phyloP scores from a whole-genome alignment of 1,140 invertebrate genomes.

The Pemphigus obesinymphae region DNA sequence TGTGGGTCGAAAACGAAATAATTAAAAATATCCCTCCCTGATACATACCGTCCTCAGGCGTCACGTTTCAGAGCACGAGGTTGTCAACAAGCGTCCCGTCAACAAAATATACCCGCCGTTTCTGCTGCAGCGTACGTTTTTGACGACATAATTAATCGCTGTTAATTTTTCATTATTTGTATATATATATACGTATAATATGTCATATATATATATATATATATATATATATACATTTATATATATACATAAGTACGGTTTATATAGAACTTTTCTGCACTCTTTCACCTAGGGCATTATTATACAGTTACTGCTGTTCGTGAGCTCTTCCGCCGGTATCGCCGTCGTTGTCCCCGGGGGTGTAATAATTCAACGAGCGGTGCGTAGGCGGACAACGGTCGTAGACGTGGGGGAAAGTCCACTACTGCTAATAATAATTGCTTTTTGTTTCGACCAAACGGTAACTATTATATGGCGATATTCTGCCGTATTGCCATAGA shows the following conservation, averaged over 20 bases:
- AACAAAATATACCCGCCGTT: background rate
- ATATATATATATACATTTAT: no score
- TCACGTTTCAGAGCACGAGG: background rate
- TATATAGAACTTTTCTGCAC: background rate
- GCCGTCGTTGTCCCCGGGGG: background rate
- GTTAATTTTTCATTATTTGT: background rate
- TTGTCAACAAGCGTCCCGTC: background rate
- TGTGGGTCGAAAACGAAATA: background rate
- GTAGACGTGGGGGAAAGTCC: background rate
- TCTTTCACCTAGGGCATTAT: background rate
- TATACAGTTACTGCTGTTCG: background rate
- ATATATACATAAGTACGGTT: no score
- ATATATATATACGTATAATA: background rate
- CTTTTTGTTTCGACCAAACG: slow-evolving; percentile 1
- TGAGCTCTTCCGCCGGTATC: no score
- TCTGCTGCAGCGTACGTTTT: background rate
- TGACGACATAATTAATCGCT: background rate
- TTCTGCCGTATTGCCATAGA: background rate
- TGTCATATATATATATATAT: no score
- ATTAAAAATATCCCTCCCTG: background rate
- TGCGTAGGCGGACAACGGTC: background rate
- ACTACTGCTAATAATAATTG: background rate
- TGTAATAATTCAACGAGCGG: background rate
- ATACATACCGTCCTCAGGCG: background rate
- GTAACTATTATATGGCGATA: background rate